Conservation (phyloP, 1,140 invertebrate genomes). For the Diachasmimorpha longicaudata region DNA sequence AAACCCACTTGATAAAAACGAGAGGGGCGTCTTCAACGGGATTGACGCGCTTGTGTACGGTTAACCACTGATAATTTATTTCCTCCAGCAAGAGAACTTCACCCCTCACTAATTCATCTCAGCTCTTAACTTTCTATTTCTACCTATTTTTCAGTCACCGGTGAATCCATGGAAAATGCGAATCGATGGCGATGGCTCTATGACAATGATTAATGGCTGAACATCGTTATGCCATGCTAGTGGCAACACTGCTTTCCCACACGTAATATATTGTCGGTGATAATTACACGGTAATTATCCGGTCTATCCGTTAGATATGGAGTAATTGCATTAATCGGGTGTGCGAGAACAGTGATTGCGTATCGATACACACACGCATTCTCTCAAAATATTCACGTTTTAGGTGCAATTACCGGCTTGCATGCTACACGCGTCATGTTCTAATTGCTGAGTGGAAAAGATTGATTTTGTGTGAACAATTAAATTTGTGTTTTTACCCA, state of each 20-base stretch:
- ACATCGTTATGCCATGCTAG: background rate
- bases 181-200: background rate
- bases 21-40: background rate
- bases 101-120: background rate
- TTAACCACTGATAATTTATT: conserved; percentile 14
- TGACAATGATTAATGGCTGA: conserved; percentile 30
- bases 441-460: background rate
- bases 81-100: background rate
- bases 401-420: conserved; percentile 14
- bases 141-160: background rate
- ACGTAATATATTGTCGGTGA: conserved; percentile 23
- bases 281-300: conserved; percentile 36
- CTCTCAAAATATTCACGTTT: conserved; percentile 24
- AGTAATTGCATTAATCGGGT: conserved; percentile 34
- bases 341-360: conserved; percentile 28
- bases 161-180: background rate
- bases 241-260: background rate
- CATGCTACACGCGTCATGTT: background rate
- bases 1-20: conserved; percentile 15
- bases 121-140: background rate
- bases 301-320: conserved; percentile 23
- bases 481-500: background rate
- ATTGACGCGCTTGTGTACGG: background rate
- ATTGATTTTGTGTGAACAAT: background rate
- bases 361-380: conserved; percentile 21